Base-by-base conservation (phyloP, 1,140 invertebrate species). In the Micrasema longulum region DNA sequence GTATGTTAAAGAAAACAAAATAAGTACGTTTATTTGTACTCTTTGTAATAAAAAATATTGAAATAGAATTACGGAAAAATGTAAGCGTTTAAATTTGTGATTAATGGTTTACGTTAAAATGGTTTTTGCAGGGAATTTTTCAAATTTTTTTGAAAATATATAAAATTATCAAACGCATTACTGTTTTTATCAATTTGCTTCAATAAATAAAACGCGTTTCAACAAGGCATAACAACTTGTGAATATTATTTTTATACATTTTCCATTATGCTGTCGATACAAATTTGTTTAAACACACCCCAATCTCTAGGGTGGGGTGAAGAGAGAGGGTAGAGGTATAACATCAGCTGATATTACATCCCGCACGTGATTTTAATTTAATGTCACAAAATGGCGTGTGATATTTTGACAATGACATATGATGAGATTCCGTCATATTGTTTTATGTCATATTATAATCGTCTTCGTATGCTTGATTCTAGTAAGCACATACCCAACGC, bases 351-450 rank as follows among this genome's bases (percentile, higher is more conserved):
- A 64, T 45, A 64, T 64, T 47, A 45, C 60, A 63, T 47, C 60
- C 43, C 60, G 43, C 23, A 64, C 60, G 60, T 48, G 60, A 64
- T 64, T 64, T 64, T 64, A 64, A 64, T 64, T 64, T 64, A 64
- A 64, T 47, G 60, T 64, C 60, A 64, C 60, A 64, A 64, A 64
- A 64, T 64, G 60, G 60, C 60, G 60, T 47, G 43, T 64, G 60
- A 64, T 64, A 64, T 64, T 64, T 64, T 64, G 60, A 64, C 60
- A 64, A 47, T 64, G 60, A 64, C 60, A 41, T 64, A 64, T 64
- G 60, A 64, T 64, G 60, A 64, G 60, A 64, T 64, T 64, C 60
- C 43, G 60, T 48, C 60, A 64, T 47, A 64, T 64, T 64, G 60
- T 64, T 64, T 63, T 64, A 64, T 64, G 43, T 64, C 60, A 64